A percentile compares a stretch with the other conserved stretches of the same genome.
Evolutionary conservation across 2,888 invertebrate genomes (phyloP).

Genomic region (Abrostola triplasia): DNA sequence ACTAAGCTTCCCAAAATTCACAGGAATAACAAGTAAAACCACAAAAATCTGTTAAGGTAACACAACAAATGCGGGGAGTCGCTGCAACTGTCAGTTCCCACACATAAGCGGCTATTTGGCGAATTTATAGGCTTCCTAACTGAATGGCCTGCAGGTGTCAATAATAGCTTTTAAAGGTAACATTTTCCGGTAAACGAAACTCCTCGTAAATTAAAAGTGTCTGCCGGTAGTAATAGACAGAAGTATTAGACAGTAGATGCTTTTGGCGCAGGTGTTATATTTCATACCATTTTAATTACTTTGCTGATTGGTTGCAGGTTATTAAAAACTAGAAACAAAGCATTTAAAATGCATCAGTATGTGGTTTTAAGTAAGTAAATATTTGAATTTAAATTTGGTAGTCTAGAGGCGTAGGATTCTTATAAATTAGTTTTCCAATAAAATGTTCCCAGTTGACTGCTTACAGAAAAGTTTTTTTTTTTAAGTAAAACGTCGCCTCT

Average conservation of each 20-base stretch:
- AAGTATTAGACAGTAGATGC: background rate
- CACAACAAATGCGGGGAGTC: conserved; percentile 31
- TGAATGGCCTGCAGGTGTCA: conserved; percentile 75
- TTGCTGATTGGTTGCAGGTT: too few species aligned
- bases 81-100: conserved; percentile 73
- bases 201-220: conserved; percentile 43
- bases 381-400: too few species aligned
- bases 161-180: conserved; percentile 68
- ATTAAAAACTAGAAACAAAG: too few species aligned
- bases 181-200: conserved; percentile 56
- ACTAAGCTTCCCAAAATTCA: too few species aligned
- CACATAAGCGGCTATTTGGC: conserved; percentile 69
- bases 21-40: conserved; percentile 7
- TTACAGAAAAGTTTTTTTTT: too few species aligned
- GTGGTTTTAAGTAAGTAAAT: too few species aligned
- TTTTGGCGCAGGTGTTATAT: background rate
- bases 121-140: conserved; percentile 75
- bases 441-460: too few species aligned
- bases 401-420: too few species aligned
- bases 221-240: conserved; percentile 10
- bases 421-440: too few species aligned
- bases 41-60: conserved; percentile 28
- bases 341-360: too few species aligned
- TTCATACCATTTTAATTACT: background rate
- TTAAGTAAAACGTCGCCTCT: too few species aligned